A percentile compares a stretch with the other conserved stretches of the same genome.
phyloP scores from a whole-genome alignment of 2,888 invertebrate genomes.

The Dorcus hopei region DNA sequence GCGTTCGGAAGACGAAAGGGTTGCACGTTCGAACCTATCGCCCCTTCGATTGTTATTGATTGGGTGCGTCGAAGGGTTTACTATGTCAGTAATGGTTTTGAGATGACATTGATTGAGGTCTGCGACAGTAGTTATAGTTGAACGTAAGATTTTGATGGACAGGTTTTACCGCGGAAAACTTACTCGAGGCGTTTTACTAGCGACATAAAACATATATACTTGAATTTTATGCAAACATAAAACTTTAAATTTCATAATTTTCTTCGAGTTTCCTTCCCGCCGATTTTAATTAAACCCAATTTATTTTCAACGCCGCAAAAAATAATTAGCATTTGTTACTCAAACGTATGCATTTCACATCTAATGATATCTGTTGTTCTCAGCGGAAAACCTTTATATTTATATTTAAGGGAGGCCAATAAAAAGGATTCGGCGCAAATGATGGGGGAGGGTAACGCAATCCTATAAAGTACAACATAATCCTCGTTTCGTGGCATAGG shows the following conservation, averaged over 20 bases:
- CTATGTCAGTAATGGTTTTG: conserved; percentile 8
- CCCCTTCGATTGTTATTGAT: conserved; percentile 16
- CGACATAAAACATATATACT: too few species aligned
- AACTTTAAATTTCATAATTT: too few species aligned
- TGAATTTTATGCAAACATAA: too few species aligned
- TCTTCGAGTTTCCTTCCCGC: too few species aligned
- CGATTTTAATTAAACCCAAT: not conserved
- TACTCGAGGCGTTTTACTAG: too few species aligned
- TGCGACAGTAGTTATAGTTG: conserved; percentile 9
- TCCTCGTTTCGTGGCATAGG: conserved; percentile 7
- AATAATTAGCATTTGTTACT: not conserved
- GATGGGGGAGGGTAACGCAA: conserved; percentile 1
- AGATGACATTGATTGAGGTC: conserved; percentile 16
- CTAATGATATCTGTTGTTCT: conserved; percentile 10
- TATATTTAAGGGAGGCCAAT: conserved; percentile 16
- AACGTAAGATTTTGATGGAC: conserved; percentile 13
- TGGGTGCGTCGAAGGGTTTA: conserved; percentile 6
- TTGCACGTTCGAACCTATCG: too few species aligned
- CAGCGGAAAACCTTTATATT: conserved; percentile 10
- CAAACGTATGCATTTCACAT: not conserved
- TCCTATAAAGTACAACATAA: conserved; percentile 11
- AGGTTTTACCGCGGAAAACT: not conserved
- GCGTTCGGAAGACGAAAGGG: too few species aligned
- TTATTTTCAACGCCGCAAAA: not conserved
- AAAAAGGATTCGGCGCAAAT: conserved; percentile 17